A percentile compares a stretch with the other conserved stretches of the same genome.
Conservation (phyloP, 2,797 vertebrate genomes). For the Naso thynnoides region DNA sequence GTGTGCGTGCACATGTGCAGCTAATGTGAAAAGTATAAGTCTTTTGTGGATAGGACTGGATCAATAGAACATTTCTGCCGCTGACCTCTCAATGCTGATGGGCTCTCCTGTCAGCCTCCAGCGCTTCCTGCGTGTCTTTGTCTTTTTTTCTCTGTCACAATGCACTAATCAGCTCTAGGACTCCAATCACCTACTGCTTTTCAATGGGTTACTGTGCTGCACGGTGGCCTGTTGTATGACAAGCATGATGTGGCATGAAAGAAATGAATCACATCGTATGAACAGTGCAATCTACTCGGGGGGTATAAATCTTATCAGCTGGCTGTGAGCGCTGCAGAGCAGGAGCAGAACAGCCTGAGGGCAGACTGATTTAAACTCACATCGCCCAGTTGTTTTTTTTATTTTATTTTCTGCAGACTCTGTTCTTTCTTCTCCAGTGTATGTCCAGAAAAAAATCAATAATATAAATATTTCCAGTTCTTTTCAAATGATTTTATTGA, state of each 20-base stretch:
- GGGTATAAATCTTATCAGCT: slow-evolving; percentile 5
- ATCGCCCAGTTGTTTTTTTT: not conserved
- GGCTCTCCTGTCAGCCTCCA: slow-evolving; percentile 29
- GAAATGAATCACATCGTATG: not conserved
- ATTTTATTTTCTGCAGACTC: not conserved
- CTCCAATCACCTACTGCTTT: not conserved
- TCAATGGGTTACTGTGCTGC: slow-evolving; percentile 5
- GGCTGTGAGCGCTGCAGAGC: slow-evolving; percentile 8
- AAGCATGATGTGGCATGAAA: not conserved
- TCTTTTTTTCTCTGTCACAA: not conserved
- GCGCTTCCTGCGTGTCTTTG: slow-evolving; percentile 31
- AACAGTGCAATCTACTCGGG: not conserved
- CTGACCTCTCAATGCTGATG: slow-evolving; percentile 46
- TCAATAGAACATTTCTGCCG: slow-evolving; percentile 52
- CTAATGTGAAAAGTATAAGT: slow-evolving; percentile 3
- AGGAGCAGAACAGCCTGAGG: not conserved
- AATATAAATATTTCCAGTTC: not conserved
- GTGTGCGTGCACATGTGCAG: slow-evolving; percentile 1
- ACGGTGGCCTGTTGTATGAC: not conserved
- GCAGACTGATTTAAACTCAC: slow-evolving; percentile 4
- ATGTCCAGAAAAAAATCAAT: not conserved
- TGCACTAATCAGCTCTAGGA: slow-evolving; percentile 13
- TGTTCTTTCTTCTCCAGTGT: not conserved
- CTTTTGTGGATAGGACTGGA: slow-evolving; percentile 23
- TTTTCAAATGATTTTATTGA: not conserved